Base-by-base conservation (phyloP, 2,113 vertebrate genomes). In the Hypomesus transpacificus region DNA sequence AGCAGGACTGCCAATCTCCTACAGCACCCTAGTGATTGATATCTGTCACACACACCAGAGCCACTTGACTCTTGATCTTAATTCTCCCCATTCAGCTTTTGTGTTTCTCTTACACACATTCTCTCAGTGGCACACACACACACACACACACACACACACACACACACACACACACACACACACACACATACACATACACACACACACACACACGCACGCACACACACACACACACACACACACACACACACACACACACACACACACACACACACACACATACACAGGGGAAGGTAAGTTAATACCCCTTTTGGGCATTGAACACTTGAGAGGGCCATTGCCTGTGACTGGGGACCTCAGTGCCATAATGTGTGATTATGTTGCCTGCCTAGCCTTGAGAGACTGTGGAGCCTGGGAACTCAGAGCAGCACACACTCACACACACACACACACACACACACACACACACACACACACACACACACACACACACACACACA, bases 231-330 rank as follows among this genome's bases (percentile, higher is more conserved):
- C 24, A 16, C 62, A 64, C 28, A 34, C 62, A 64, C 62, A 39
- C 62, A 46, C 26, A 31, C 60, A 62, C 60, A 28, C 60, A 31
- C 60, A 39, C 63, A 50, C 63, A 20, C 63, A 66, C 63, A 66
- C 34, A 20, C 61, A n/a, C 66, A 68, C 61, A 63, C 62, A 39
- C 62, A 21, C 62, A 39, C 62, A 46, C 31, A n/a, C 31, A 20
- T 9, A 28, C 13, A 16, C 60, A 14, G 50, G 17, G 26, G 4
- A 4, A 9, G 39, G 63, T 69, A 73, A 81, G 53, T 24, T 39
- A 75, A 81, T 66, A 81, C 71, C 67, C 50, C 68, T 72, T 63
- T 56, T 50, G 39, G 56, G 56, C 62, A 50, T 51, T 71, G 80
- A 72, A 75, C 21, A 64, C 60, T 58, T 58, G 61, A 69, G 71